Evolutionary conservation across 2,888 invertebrate species (phyloP).

Genomic region (Rhynchonema sp.): DNA sequence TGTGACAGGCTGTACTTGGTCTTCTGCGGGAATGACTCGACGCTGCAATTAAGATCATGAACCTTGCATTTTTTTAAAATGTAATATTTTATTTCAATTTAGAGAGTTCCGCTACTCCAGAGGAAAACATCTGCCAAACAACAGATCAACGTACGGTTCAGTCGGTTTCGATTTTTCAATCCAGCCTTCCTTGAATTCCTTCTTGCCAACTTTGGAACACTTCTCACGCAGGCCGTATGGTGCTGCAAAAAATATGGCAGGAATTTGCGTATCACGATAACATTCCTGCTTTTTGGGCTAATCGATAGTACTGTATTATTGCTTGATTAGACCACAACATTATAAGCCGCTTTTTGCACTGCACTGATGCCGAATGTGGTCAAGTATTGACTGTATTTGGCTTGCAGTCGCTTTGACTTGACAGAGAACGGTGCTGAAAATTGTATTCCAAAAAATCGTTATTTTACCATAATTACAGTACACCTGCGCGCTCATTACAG

Average conservation of each 20-base stretch:
- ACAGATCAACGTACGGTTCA: background rate
- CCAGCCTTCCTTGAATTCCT: constrained; percentile 15
- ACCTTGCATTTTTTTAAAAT: background rate
- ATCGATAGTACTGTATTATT: no score
- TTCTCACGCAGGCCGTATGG: constrained; percentile 94
- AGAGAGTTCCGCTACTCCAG: background rate
- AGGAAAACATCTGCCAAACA: background rate
- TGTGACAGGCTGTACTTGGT: constrained; percentile 61
- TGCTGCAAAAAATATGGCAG: constrained; percentile 48
- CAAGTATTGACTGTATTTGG: no score
- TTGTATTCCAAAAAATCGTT: no score
- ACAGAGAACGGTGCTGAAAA: no score
- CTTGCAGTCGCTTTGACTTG: no score
- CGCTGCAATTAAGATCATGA: constrained; percentile 17
- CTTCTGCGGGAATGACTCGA: constrained; percentile 37
- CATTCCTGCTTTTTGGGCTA: no score
- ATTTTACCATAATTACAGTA: no score
- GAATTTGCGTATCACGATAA: no score
- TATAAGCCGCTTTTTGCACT: no score
- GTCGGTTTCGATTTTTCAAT: constrained; percentile 1
- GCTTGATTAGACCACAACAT: no score
- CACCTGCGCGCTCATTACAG: no score
- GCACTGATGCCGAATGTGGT: no score
- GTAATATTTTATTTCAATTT: background rate
- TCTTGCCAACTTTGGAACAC: constrained; percentile 55